Base-by-base conservation (phyloP, 2,888 invertebrate genomes). In the Cybosia mesomella region DNA sequence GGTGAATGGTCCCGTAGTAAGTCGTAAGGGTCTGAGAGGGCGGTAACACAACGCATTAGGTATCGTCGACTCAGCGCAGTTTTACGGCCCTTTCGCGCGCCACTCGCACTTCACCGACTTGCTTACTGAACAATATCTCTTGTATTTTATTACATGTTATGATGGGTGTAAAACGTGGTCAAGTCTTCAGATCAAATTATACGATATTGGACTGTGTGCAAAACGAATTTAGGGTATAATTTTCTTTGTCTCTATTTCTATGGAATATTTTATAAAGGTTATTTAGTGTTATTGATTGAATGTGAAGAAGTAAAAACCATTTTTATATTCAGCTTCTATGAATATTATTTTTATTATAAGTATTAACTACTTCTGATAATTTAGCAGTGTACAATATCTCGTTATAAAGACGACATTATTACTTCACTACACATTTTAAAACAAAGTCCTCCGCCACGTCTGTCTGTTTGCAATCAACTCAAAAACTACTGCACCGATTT, bases 81-180 rank as follows among this genome's bases (percentile, higher is more conserved):
- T 73, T 78, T 78, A 75, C 71, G 81, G 76, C 39, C 68, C 68
- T 53, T 71, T 70, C 62, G 71, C 68, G 69, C 67, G 73, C 54
- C 58, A 39, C 39, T 55, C 57, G 55, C 55, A 58, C 4, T 54
- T 11, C 34, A 10, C 62, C 66, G 53, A 74, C 68, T 72, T 72
- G 68, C 72, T 70, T 75, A 69, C 78, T 39, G 69, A 53, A 58
- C 58, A 64, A 21, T 70, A 62, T 77, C 72, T 71, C 57, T 64
- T 77, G 60, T 73, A 69, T 62, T 74, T 77, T 75, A 80, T 79
- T 69, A 79, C 70, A 62, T 79, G 66, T 68, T 77, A 71, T 71
- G 69, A 69, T 70, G 32, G 34, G 2, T 18, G 18, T 55, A n/a
- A 28, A 28, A 62, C 11, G 21, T 57, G n/a, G 59, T 65, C 53